Evolutionary conservation across 2,888 invertebrate species (phyloP), one percentile per base, ranked within the genome.

Genomic region (Ennomos fuscantarius): DNA sequence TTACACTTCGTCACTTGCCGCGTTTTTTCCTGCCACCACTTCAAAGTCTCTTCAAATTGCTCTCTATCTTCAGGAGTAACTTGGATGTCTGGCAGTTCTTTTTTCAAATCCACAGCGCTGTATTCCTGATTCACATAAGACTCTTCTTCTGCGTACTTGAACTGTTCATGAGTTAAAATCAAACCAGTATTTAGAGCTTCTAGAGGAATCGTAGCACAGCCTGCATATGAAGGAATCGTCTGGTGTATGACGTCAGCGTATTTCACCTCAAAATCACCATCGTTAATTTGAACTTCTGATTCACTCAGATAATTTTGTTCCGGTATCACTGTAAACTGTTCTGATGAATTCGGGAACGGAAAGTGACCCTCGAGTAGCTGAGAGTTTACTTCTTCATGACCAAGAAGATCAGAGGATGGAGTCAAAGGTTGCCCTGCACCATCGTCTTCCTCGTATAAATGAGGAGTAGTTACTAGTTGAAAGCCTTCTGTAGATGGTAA

Each of bases 391-490:
- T 93, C 93, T 57, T 93, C 93, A 37, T 88, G 89, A n/a, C 79
- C 81, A 1, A 91, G 74, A 11, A 92, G 77, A 63, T 93, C 93
- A 3, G 93, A 92, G 9, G 87, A 87, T 1, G 93, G 93, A 8
- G 93, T 93, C 65, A 94, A 73, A 41, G 94, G 94, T 63, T 93
- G 93, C 13, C 92, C 90, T 37, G 72, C 69, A 46, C 93, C 93
- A 68, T 95, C 95, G 60, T 94, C 94, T 77, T 95, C 94, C 60
- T 94, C 94, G 56, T 94, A 94, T 50, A 93, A 78, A 66, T 89
- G 87, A 47, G 92, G 91, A 9, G 93, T 91, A 8, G 94, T 92
- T 10, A 95, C 92, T 63, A 95, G 76, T 69, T 95, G 95, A 73
- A 95, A 95, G 3, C 93, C 89, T 76, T 94, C 94, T 8, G 93